Evolutionary conservation across 2,888 invertebrate genomes (phyloP).

Genomic region (Tachystola acroxantha): DNA sequence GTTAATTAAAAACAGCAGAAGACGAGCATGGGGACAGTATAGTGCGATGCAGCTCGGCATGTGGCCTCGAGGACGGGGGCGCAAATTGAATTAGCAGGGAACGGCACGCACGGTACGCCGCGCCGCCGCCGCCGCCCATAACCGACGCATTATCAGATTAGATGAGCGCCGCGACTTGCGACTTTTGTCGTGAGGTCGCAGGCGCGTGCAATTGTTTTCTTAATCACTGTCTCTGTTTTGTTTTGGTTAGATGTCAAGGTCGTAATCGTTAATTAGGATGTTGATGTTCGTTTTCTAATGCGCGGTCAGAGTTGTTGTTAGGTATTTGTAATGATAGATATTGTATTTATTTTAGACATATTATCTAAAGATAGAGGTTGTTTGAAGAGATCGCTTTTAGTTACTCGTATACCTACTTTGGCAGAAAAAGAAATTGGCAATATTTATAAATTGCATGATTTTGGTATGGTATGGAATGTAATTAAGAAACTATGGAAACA

Average conservation of each 20-base stretch:
- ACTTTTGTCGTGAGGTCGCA: conserved; percentile 18
- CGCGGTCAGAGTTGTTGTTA: too few species aligned
- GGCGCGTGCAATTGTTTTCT: conserved; percentile 25
- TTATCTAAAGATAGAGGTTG: too few species aligned
- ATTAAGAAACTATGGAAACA: too few species aligned
- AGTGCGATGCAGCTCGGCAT: conserved; percentile 26
- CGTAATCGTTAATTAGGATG: conserved; percentile 3
- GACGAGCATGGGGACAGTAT: conserved; percentile 23
- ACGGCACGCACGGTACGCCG: conserved; percentile 8
- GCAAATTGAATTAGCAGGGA: conserved; percentile 32
- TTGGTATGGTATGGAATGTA: too few species aligned
- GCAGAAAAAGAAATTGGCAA: too few species aligned
- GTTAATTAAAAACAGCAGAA: conserved; percentile 58
- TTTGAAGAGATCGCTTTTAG: too few species aligned
- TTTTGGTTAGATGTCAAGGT: conserved; percentile 13
- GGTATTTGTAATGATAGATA: too few species aligned
- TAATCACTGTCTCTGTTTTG: conserved; percentile 14
- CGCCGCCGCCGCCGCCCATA: conserved; percentile 20
- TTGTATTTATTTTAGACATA: too few species aligned
- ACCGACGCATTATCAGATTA: conserved; percentile 43
- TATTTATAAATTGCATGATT: too few species aligned
- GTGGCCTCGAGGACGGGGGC: conserved; percentile 26
- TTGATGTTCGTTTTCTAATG: too few species aligned
- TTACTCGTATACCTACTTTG: too few species aligned
- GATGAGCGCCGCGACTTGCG: conserved; percentile 33